Percentiles rank a stretch among this genome's conserved stretches.
phyloP scores from a whole-genome alignment of 2,113 vertebrate genomes.

The Ia io region DNA sequence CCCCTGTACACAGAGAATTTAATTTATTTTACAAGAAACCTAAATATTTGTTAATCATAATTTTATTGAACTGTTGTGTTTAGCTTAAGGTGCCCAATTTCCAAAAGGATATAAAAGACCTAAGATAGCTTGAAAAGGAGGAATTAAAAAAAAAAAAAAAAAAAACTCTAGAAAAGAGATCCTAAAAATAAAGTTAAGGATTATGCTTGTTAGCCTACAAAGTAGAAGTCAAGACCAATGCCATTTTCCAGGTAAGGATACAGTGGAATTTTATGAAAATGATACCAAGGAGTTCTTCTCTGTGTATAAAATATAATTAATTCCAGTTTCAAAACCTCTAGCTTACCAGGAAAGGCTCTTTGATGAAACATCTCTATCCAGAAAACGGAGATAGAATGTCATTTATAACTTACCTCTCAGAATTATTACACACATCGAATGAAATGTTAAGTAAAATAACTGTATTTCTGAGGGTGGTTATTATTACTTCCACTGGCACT shows the following conservation, averaged over 20 bases:
- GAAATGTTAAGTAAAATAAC: background rate
- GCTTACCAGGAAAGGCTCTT: background rate
- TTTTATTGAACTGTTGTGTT: constrained; percentile 17
- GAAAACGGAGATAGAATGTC: background rate
- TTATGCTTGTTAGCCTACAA: background rate
- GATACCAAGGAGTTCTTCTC: background rate
- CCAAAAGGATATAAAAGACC: background rate
- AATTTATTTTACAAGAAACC: background rate
- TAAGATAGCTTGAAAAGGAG: background rate
- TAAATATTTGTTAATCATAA: background rate
- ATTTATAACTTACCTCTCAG: background rate
- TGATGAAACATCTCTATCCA: background rate
- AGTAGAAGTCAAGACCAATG: background rate
- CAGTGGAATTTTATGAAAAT: background rate
- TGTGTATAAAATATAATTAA: background rate
- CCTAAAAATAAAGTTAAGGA: background rate
- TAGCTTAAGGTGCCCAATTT: background rate
- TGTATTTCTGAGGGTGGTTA: background rate
- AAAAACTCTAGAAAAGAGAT: background rate
- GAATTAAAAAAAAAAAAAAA: background rate
- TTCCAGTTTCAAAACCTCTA: background rate
- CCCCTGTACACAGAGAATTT: background rate
- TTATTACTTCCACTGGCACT: background rate
- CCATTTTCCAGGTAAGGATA: background rate
- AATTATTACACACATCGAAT: background rate